Evolutionary conservation across 1,140 invertebrate species (phyloP).

Genomic region (Drosophila kikkawai): DNA sequence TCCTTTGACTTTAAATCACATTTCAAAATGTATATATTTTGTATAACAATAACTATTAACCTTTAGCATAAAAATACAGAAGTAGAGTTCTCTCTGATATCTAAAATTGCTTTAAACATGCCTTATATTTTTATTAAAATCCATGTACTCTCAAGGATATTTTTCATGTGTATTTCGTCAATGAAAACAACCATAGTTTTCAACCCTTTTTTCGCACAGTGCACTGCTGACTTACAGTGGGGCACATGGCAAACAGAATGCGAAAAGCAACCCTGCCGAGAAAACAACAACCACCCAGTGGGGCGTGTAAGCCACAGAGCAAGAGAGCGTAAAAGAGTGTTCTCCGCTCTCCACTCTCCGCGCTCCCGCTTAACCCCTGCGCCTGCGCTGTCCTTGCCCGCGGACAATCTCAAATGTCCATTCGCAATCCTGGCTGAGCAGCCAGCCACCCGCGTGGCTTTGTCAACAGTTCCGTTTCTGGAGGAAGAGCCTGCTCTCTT

Average conservation of each 20-base stretch:
- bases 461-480: constrained; percentile 63
- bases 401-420: constrained; percentile 48
- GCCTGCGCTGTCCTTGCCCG: constrained; percentile 33
- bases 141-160: too few relatives aligned
- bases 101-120: too few relatives aligned
- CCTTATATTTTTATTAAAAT: too few relatives aligned
- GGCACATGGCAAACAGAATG: constrained; percentile 63
- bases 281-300: constrained; percentile 67
- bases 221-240: constrained; percentile 45
- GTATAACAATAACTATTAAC: too few relatives aligned
- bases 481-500: constrained; percentile 22
- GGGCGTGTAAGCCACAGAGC: constrained; percentile 60
- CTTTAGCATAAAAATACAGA: too few relatives aligned
- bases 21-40: too few relatives aligned
- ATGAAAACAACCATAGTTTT: background rate
- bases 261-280: constrained; percentile 65
- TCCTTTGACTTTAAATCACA: too few relatives aligned
- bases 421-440: constrained; percentile 24
- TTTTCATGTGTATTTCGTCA: too few relatives aligned
- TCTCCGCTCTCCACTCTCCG: constrained; percentile 6
- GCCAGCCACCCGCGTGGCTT: constrained; percentile 53
- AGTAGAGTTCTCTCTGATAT: too few relatives aligned
- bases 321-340: constrained; percentile 22
- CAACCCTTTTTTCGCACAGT: background rate
- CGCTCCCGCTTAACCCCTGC: constrained; percentile 47